Percentiles rank a stretch among this genome's conserved stretches.
Conservation (phyloP, 2,888 invertebrate species). For the Erpobdella octoculata region DNA sequence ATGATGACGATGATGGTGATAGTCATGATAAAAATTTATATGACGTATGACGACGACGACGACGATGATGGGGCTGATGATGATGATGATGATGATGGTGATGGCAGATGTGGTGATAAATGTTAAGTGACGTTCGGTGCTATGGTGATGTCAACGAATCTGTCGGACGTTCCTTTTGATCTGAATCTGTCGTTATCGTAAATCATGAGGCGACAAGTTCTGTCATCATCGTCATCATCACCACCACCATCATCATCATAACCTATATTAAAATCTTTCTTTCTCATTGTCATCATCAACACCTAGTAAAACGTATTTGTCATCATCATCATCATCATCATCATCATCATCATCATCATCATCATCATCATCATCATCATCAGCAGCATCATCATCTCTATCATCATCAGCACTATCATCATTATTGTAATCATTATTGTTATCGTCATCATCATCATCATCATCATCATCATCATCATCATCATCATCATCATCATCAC, state of each 20-base stretch:
- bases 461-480: slow-evolving; percentile 24
- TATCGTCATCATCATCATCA: slow-evolving; percentile 8
- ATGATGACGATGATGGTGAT: slow-evolving; percentile 2
- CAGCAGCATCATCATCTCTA: background rate
- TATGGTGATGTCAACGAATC: slow-evolving; percentile 11
- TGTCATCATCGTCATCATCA: background rate
- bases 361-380: background rate
- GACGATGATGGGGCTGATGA: background rate
- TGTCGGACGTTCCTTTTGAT: background rate
- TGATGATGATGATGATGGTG: slow-evolving; percentile 1
- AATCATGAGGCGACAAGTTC: too few relatives aligned
- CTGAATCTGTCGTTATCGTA: background rate
- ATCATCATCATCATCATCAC: slow-evolving; percentile 19
- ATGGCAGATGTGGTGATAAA: background rate
- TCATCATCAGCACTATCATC: background rate
- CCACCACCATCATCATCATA: background rate
- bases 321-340: background rate
- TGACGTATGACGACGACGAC: background rate
- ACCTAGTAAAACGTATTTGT: background rate
- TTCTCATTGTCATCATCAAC: background rate
- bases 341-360: slow-evolving; percentile 9
- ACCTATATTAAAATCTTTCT: too few relatives aligned
- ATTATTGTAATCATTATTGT: background rate
- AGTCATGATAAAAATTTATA: background rate
- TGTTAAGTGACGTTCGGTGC: background rate